Base-by-base conservation (phyloP, 2,888 invertebrate genomes). In the Noctua janthina region DNA sequence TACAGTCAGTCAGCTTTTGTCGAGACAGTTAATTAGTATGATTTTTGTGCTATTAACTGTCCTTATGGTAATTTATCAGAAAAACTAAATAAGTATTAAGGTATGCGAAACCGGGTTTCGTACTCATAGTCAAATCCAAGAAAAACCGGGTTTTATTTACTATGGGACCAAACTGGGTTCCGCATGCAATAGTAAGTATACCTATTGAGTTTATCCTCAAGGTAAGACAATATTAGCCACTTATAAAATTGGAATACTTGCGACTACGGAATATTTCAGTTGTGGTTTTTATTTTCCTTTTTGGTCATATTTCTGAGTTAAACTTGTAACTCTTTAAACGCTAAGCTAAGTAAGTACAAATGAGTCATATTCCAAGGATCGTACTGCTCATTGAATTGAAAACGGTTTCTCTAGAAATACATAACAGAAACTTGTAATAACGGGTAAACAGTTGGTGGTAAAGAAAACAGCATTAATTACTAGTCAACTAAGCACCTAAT, bases 301-400 rank as follows among this genome's bases (percentile, higher is more conserved):
- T n/a, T 20, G 11, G 20, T 49, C n/a, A 59, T n/a, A 74, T 70
- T 54, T 74, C 59, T 5, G 15, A n/a, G 23, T 74, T 51, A 59
- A 56, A 59, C 43, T 66, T 29, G n/a, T 70, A 43, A 49, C 66
- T 70, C 49, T 43, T 43, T 59, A 20, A 51, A 54, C 54, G 62
- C 46, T 17, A 23, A 54, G 39, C 39, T 17, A 23, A 49, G 43
- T 80, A 46, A 82, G 46, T 70, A 62, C 29, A 62, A 74, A 7
- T 86, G 86, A 78, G 15, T 86, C 74, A 84, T 78, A 49, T 86
- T 86, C 86, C 66, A 56, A 72, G 64, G 29, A 84, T 76, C 46
- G 62, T 51, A 80, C 51, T 80, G 68, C 62, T 75, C 54, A 68
- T 46, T 72, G 39, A 54, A 83, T 54, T 15, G n/a, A 70, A 80